Evolutionary conservation across 2,888 invertebrate genomes (phyloP), one percentile per base, ranked within the genome.

Genomic region (Lysandra bellargus): DNA sequence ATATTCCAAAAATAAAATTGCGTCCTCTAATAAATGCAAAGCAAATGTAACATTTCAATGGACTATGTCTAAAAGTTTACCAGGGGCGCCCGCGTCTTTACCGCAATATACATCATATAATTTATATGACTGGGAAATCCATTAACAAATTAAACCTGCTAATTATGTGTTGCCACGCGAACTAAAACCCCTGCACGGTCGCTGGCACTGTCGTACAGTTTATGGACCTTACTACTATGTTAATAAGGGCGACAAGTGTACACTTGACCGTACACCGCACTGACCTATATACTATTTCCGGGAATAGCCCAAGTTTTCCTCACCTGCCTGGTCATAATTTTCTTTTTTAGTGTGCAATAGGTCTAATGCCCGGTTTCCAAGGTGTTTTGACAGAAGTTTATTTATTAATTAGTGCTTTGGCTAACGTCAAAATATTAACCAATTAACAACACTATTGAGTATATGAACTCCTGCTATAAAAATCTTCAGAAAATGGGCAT

Each of bases 151-250:
- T 69, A 33, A 33, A 69, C 33, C 37, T 33, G 69, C 5, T 69
- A 69, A 69, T 69, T 69, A 5, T 17, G 33, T 69, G 69, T 69
- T 69, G 69, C 69, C 69, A 69, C 33, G 69, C 69, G 33, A 69
- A 33, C 33, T 69, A 14, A 12, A 33, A 5, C 5, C 33, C 33
- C 33, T 33, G 69, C 17, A 69, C 69, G 69, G 4, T 69, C 69
- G 33, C 69, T 69, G 69, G 3, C 5, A 33, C 4, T 17, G 33
- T 69, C 2, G 69, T 33, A 14, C 14, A 0, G 7, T 5, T 69
- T 69, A 33, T 69, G 69, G 12, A 14, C 69, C 69, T 69, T 69
- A 33, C 12, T 4, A 23, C 33, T 14, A 14, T 69, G 12, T 30
- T 33, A 33, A 33, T 69, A 69, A 14, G 14, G 69, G 12, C 33